Base-by-base conservation (phyloP, 1,140 invertebrate species). In the Thalassaphorura encarpata region DNA sequence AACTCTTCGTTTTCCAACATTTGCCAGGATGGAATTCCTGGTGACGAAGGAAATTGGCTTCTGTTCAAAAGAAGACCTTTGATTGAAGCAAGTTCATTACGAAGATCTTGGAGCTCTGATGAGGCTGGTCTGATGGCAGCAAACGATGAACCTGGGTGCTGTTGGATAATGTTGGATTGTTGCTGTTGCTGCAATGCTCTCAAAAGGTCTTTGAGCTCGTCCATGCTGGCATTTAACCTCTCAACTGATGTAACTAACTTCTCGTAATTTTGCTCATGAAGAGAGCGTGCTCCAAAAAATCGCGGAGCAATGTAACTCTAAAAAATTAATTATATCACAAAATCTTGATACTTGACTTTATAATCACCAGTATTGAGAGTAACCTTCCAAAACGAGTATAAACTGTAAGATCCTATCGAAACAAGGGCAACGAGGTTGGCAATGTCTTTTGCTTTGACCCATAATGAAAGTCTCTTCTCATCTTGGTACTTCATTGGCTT, bases 321-420 rank as follows among this genome's bases (percentile, higher is more conserved):
- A n/a, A n/a, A n/a, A n/a, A n/a, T n/a, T n/a, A n/a, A n/a, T n/a
- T n/a, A 48, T n/a, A n/a, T n/a, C n/a, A 48, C 31, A 41, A 42
- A 29, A 39, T 13, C 26, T 6, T 33, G 18, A 16, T 45, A 8
- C 42, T 8, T 45, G 6, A 45, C 11, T 45, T 45, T 23, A 21
- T 11, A 18, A 45, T 45, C n/a, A n/a, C 33, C n/a, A 36, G n/a
- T 18, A 43, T n/a, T 23, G 11, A 15, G 6, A 15, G n/a, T n/a
- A 56, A 63, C 61, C 57, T 57, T 65, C 63, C 63, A 65, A 24
- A 65, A 47, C 0, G 56, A 56, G 31, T 62, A 65, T 15, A 65
- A 33, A 28, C 59, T 62, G 41, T 61, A 65, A 1, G 63, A 65
- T 5, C 63, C 63, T n/a, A 65, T 61, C 19, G 63, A 65, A 33